A percentile compares a stretch with the other conserved stretches of the same genome.
Conservation (phyloP, 2,888 invertebrate genomes). For the Dinocampus coccinellae region DNA sequence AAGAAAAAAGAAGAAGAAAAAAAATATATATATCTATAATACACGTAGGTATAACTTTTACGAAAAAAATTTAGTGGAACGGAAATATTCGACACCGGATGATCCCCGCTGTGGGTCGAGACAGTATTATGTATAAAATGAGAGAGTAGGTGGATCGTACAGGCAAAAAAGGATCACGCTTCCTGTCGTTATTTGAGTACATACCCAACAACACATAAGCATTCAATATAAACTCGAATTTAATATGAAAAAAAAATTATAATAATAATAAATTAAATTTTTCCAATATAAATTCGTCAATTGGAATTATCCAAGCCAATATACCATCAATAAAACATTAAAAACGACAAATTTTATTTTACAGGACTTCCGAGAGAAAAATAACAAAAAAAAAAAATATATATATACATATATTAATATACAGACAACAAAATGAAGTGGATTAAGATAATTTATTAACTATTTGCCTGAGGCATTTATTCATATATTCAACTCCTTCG, state of each 20-base stretch:
- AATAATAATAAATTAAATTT: no score
- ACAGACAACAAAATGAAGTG: not conserved
- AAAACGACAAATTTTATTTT: no score
- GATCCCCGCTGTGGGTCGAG: not conserved
- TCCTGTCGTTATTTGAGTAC: not conserved
- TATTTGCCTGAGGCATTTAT: not conserved
- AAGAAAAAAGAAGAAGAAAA: not conserved
- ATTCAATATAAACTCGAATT: not conserved
- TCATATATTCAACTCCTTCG: not conserved
- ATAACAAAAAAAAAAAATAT: no score
- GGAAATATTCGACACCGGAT: constrained; percentile 5
- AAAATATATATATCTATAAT: not conserved
- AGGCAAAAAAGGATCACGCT: not conserved
- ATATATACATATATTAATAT: no score
- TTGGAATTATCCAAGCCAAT: not conserved
- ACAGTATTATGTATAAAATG: not conserved
- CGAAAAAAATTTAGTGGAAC: not conserved
- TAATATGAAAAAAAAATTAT: not conserved
- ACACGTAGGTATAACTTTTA: not conserved
- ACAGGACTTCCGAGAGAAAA: no score
- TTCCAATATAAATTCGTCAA: no score
- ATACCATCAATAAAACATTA: not conserved
- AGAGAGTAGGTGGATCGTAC: not conserved
- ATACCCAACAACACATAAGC: not conserved
- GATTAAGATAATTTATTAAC: not conserved